Base-by-base conservation (phyloP, 2,888 invertebrate genomes). In the Acronicta leporina region DNA sequence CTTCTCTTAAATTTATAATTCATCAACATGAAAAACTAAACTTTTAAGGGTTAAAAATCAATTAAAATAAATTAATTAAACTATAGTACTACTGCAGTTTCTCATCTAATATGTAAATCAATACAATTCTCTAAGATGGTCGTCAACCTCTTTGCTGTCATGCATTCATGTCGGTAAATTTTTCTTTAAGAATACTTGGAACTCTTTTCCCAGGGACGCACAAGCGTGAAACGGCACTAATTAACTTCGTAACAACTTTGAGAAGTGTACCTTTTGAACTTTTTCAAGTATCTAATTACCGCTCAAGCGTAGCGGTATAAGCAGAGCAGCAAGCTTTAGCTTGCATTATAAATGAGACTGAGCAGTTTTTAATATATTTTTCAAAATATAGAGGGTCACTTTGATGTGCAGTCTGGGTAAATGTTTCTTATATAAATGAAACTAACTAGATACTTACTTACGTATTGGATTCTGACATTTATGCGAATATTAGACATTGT, bases 241-340 rank as follows among this genome's bases (percentile, higher is more conserved):
- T 68, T 68, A 70, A 52, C 41, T 46, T 50, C 13, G 27, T 10
- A 13, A 43, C 41, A 46, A 52, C 49, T 63, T 67, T 63, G 54
- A 72, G 25, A 51, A 10, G 14, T 59, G 15, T 54, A 72, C 72
- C 59, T 58, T 70, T 53, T 59, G 15, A 47, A 52, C 16, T 30
- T 43, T 51, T 51, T 6, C 30, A 33, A 52, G 67, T 44, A 54
- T 48, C 51, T 68, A 72, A 68, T 72, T 68, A 66, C 47, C 14
- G 35, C 66, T 59, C 52, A 53, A 72, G 47, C n/a, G 33, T 51
- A 48, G 30, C 13, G 40, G 15, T n/a, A 15, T 42, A 48, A 66
- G 47, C 41, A 38, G 30, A 14, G 20, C 41, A 2, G 40, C n/a
- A 15, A 42, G 15, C 27, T 42, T 42, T 13, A 44, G 43, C 44